Base-by-base conservation (phyloP, 2,797 vertebrate species). In the Karalla daura region DNA sequence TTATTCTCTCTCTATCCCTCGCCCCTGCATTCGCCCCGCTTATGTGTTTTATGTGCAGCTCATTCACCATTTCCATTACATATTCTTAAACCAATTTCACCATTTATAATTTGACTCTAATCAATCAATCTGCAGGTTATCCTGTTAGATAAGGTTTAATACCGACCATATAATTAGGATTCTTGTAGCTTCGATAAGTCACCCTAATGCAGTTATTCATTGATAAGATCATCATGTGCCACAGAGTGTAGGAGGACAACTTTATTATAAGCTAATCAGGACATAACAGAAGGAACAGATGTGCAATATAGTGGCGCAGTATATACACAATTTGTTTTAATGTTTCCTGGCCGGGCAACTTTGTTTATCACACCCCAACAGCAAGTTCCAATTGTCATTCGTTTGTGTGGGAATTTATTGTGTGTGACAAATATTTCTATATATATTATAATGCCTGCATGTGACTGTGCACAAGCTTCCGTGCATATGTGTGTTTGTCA, bases 401-500 rank as follows among this genome's bases (percentile, higher is more conserved):
- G 14, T 21, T 17, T 61, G n/a, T 55, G 24, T 36, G 47, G 14
- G 20, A 25, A 15, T 11, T 2, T 41, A 9, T 56, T 52, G 0
- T 27, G 10, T 43, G n/a, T 43, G 11, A 33, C 32, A 11, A 17
- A 25, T 12, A 10, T 37, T 14, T 18, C 7, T 2, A 6, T 20
- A 5, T 44, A 35, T 50, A 51, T 45, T 32, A 8, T 6, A 51
- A 15, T 3, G 39, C 15, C 18, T 8, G 9, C 17, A 37, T 46
- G 28, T 44, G 25, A 10, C 8, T 21, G 41, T 28, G 23, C 21
- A n/a, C 3, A 2, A 1, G 2, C 4, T 5, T 27, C 28, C 18
- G 33, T 53, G 39, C 32, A 35, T 50, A 25, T 69, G 36, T 62
- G 56, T 44, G 32, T 56, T 33, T 52, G 71, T 70, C 81, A 70